Evolutionary conservation across 2,797 vertebrate genomes (phyloP).

Genomic region (Botia almorhae): DNA sequence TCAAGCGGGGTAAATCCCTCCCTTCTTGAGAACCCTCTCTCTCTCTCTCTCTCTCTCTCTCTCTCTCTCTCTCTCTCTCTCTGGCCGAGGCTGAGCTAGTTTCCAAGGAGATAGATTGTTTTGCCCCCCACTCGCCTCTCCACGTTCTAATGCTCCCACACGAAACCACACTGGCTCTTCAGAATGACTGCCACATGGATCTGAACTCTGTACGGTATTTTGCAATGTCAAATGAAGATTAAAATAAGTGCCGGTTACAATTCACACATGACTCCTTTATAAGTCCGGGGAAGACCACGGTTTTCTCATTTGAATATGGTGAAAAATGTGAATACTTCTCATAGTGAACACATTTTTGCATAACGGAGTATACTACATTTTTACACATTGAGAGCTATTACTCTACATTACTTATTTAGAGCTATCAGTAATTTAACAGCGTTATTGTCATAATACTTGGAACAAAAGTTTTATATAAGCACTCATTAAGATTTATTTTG

Average conservation of each 20-base stretch:
- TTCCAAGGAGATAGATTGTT: conserved; percentile 83
- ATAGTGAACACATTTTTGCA: not conserved
- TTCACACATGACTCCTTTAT: not conserved
- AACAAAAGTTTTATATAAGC: conserved; percentile 22
- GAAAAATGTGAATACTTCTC: not conserved
- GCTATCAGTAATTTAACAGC: not conserved
- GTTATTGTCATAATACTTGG: not conserved
- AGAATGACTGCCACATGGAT: conserved; percentile 45
- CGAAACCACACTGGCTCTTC: conserved; percentile 57
- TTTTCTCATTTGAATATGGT: conserved; percentile 10
- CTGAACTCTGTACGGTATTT: not conserved
- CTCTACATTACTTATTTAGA: not conserved
- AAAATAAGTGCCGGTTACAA: not conserved
- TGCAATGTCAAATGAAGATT: conserved; percentile 26
- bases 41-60: no score
- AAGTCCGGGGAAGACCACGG: not conserved
- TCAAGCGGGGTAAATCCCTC: conserved; percentile 78
- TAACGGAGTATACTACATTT: not conserved
- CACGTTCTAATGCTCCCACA: conserved; percentile 64
- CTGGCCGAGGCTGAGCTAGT: conserved; percentile 83
- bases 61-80: conserved; percentile 45
- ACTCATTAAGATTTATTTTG: conserved; percentile 24
- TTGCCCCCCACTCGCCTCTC: conserved; percentile 64
- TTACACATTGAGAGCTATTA: no score
- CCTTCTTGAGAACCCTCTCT: conserved; percentile 65